Evolutionary conservation across 2,113 vertebrate species (phyloP).

Genomic region (Budorcas taxicolor): DNA sequence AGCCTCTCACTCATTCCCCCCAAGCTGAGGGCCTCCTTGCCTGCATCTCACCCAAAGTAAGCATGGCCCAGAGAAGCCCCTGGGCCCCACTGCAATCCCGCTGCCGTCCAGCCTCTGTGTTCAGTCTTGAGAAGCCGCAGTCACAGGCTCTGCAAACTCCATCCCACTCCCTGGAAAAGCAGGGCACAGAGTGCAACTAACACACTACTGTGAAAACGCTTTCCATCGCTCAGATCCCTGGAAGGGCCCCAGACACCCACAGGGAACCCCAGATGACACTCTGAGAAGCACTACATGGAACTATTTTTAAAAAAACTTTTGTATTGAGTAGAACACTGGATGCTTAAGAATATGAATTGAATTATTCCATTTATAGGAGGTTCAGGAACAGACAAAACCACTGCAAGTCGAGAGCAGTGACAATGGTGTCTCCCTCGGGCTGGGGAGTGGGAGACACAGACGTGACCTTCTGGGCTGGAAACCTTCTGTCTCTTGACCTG

Average conservation of each 20-base stretch:
- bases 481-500: neutral
- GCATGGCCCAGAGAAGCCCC: neutral
- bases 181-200: neutral
- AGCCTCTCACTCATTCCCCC: neutral
- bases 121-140: neutral
- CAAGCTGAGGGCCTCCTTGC: neutral
- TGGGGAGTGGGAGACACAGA: too few species aligned
- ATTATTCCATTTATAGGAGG: neutral
- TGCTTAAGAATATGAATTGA: neutral
- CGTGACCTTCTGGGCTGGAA: neutral
- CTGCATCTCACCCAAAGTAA: neutral
- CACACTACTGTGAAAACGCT: neutral
- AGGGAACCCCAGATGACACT: neutral
- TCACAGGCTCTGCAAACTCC: neutral
- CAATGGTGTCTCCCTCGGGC: neutral
- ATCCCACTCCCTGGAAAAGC: neutral
- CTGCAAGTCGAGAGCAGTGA: neutral
- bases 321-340: neutral
- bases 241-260: neutral
- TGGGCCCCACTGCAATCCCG: neutral
- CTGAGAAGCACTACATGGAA: neutral
- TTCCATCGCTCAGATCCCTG: neutral
- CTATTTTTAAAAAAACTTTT: neutral
- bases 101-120: neutral
- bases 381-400: neutral